Evolutionary conservation across 2,113 vertebrate species (phyloP).

Genomic region (Aleadryas rufinucha): DNA sequence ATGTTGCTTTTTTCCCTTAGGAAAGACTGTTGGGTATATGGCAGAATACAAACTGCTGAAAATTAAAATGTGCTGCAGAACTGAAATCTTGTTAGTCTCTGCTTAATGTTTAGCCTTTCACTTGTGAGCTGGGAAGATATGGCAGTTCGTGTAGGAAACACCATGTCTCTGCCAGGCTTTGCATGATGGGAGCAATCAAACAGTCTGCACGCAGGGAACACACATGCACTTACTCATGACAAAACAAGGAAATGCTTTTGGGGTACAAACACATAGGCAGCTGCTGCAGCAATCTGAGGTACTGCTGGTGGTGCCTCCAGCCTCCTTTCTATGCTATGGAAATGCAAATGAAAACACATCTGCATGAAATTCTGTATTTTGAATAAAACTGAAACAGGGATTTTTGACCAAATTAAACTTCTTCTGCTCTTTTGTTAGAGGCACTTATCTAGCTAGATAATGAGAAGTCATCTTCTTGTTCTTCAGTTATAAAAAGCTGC

Average conservation of each 20-base stretch:
- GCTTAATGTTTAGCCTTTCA: constrained; percentile 16
- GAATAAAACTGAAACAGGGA: not conserved
- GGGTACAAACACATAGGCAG: not conserved
- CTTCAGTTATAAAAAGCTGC: not conserved
- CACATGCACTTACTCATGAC: not conserved
- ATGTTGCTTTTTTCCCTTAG: not conserved
- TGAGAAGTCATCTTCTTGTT: not conserved
- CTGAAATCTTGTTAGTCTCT: not conserved
- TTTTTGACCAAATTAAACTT: not conserved
- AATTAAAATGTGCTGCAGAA: constrained; percentile 11
- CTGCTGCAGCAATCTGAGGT: not conserved
- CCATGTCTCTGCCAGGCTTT: not conserved
- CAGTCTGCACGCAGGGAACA: not conserved
- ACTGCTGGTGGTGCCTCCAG: not conserved
- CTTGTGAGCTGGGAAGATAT: not conserved
- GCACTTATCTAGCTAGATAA: not conserved
- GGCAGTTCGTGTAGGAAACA: not conserved
- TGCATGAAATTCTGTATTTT: not conserved
- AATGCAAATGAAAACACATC: not conserved
- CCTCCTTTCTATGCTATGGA: not conserved
- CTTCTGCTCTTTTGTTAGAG: not conserved
- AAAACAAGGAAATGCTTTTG: not conserved
- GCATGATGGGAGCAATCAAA: not conserved
- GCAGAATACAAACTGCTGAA: constrained; percentile 3
- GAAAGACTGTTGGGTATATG: not conserved